Evolutionary conservation across 2,797 vertebrate genomes (phyloP), one percentile per base, ranked within the genome.

Genomic region (Podarcis siculus): DNA sequence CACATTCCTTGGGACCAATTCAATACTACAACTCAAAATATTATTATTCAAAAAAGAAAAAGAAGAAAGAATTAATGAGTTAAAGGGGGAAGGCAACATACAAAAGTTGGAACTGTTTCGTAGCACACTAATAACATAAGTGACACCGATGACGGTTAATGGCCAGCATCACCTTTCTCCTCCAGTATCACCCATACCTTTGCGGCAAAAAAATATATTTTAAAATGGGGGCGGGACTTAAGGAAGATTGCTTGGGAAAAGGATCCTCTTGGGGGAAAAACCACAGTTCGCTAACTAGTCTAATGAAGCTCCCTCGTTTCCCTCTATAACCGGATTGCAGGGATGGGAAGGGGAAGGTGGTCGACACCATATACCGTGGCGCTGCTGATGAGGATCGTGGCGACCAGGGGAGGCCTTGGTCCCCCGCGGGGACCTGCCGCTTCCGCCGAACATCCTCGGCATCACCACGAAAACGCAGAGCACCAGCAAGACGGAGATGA

Each of bases 381-480:
- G 94, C 49, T 80, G 94, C 95, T 94, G 95, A 0, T 96, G 96
- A 8, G 93, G 89, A 89, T 97, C 97, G 72, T 93, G 95, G 58
- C 69, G 90, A 72, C 91, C 90, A 25, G 85, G 84, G 2, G n/a
- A 12, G 79, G 86, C 69, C 94, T 86, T 9, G 90, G 58, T 17
- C 95, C 96, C 86, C 91, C 96, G 87, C 81, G 7, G 3, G 17
- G 82, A n/a, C 1, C 90, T 87, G 2, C 91, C 92, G 21, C 95
- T 91, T 2, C 90, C 91, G 45, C 96, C 96, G 75, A 98, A 97
- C 92, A 98, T 92, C 93, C 97, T 96, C 67, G 98, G 98, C 88
- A 98, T 94, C 49, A 98, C 93, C n/a, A 98, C 93, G 35, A 98
- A 97, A 5, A 96, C 93, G 78, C 97, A 97, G 0, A 98, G 93